Conservation (phyloP, 2,113 vertebrate species). For the Damaliscus lunatus region DNA sequence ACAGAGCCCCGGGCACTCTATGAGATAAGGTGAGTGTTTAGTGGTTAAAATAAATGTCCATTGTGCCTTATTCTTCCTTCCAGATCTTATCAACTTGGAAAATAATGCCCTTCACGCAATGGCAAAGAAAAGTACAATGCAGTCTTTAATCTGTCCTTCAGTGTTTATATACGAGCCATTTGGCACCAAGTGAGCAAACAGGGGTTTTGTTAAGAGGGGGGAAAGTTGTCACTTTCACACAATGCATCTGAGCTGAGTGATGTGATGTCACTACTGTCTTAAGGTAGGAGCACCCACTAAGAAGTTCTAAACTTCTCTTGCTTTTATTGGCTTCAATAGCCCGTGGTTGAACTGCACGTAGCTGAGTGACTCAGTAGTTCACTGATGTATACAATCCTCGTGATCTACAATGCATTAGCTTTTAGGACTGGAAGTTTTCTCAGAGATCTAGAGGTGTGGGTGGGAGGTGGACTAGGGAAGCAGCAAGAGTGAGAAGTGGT, state of each 20-base stretch:
- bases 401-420: not conserved
- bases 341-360: not conserved
- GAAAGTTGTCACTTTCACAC: constrained; percentile 32
- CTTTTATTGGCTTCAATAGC: not conserved
- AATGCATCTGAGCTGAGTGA: not conserved
- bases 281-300: not conserved
- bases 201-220: not conserved
- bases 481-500: not conserved
- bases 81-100: constrained; percentile 54
- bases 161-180: not conserved
- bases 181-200: not conserved
- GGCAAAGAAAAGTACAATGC: constrained; percentile 49
- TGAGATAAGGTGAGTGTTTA: not conserved
- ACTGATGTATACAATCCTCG: not conserved
- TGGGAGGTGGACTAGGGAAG: not conserved
- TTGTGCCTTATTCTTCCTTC: constrained; percentile 32
- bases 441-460: not conserved
- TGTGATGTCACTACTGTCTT: not conserved
- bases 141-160: constrained; percentile 36
- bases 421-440: not conserved
- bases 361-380: not conserved
- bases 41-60: constrained; percentile 49
- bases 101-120: constrained; percentile 37
- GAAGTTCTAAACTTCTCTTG: not conserved
- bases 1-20: not conserved